phyloP scores from a whole-genome alignment of 2,113 vertebrate species.

The Glareola pratincola region DNA sequence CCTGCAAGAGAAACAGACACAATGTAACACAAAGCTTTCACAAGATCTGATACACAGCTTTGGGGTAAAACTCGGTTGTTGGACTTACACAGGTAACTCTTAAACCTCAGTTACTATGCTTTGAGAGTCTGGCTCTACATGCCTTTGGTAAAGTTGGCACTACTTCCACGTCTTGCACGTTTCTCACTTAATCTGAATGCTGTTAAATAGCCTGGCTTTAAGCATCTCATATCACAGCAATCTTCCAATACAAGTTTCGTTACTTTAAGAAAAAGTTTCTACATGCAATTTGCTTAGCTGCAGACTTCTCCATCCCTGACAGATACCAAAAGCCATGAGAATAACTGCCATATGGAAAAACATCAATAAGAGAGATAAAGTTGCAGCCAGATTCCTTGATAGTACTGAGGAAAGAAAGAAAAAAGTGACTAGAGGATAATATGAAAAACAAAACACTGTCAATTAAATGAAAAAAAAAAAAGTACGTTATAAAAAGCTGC shows the following conservation, averaged over 20 bases:
- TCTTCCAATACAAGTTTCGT: neutral
- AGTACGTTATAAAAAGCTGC: neutral
- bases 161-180: rapidly evolving
- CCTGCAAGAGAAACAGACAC: conserved; percentile 72
- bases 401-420: neutral
- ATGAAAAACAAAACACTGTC: neutral
- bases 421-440: neutral
- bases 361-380: neutral
- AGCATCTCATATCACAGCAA: neutral
- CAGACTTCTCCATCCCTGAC: neutral
- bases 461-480: neutral
- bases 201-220: no score
- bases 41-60: neutral
- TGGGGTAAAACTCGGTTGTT: neutral
- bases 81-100: neutral
- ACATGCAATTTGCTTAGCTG: neutral
- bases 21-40: neutral
- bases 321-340: neutral
- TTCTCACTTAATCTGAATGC: neutral
- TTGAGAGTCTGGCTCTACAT: neutral
- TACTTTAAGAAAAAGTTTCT: neutral
- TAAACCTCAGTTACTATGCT: neutral
- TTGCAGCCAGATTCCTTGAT: neutral
- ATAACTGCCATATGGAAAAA: neutral
- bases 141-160: neutral